Base-by-base conservation (phyloP, 2,113 vertebrate species). In the Andinoacara biseriatus region DNA sequence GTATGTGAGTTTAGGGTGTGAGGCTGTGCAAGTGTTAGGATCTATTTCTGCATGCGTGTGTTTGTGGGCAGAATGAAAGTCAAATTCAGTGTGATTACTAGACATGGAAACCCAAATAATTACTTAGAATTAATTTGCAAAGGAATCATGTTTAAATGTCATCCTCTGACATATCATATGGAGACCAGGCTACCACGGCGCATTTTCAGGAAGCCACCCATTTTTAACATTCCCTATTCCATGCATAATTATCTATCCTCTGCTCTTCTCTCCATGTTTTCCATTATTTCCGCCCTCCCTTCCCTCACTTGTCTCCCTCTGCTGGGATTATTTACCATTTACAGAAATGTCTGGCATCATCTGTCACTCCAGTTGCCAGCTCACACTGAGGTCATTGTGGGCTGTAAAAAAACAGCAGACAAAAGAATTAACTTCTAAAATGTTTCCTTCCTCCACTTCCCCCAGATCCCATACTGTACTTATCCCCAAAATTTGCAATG, bases 341-440 rank as follows among this genome's bases (percentile, higher is more conserved):
- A 80, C 90, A 88, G 81, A 80, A 56, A 38, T 40, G 22, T 10
- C 54, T 58, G 24, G 85, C 74, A 83, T 88, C 83, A 85, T 87
- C 78, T 86, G 88, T 82, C 85, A 83, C 77, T 72, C 78, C 78
- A 79, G 77, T 78, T 31, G 1, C 60, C 58, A 46, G 58, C 63
- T 79, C 60, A 93, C 86, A 92, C 86, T 65, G 72, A 76, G 80
- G 78, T 89, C 93, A 88, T 87, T 90, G 86, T 91, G 63, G 82
- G 46, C 43, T 0, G 26, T 52, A 18, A 72, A 88, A 89, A 57
- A 57, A 84, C 81, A 67, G 61, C 20, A 59, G 35, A 91, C 86
- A 91, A 84, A 87, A 62, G 79, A 15, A 1, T 38, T 74, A 33
- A 5, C 74, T 77, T 46, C 18, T 29, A 15, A 69, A 26, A 72